phyloP scores from a whole-genome alignment of 1,140 invertebrate genomes.

The Zaprionus tsacasi region DNA sequence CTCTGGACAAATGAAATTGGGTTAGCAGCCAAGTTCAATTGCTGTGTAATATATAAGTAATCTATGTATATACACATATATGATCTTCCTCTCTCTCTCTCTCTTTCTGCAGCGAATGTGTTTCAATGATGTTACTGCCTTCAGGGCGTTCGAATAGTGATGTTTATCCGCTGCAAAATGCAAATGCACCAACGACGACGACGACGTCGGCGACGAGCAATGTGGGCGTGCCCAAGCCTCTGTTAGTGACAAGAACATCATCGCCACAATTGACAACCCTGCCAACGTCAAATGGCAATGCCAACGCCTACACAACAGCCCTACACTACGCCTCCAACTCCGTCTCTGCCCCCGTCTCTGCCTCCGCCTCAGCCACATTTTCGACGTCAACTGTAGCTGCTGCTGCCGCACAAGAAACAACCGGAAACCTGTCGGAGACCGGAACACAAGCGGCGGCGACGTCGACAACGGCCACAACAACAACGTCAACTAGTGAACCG shows the following conservation, averaged over 20 bases:
- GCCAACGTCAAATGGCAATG: conserved; percentile 67
- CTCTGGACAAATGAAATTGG: neutral
- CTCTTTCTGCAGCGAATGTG: conserved; percentile 70
- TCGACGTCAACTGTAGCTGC: conserved; percentile 16
- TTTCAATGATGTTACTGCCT: conserved; percentile 83
- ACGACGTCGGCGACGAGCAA: neutral
- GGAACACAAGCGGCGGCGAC: conserved; percentile 51
- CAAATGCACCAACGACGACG: conserved; percentile 33
- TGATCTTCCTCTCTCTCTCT: conserved; percentile 5
- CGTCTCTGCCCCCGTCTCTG: conserved; percentile 7
- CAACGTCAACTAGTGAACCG: conserved; percentile 24
- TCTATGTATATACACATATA: neutral
- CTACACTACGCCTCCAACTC: conserved; percentile 37
- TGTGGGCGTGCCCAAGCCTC: conserved; percentile 51
- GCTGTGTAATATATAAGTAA: neutral
- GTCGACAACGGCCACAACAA: conserved; percentile 20
- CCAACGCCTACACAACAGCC: conserved; percentile 34
- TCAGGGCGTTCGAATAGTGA: conserved; percentile 84
- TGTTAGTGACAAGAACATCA: conserved; percentile 80
- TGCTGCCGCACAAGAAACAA: conserved; percentile 32
- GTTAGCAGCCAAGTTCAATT: neutral
- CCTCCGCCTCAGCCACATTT: conserved; percentile 2
- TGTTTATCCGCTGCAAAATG: conserved; percentile 80
- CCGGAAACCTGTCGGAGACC: conserved; percentile 68
- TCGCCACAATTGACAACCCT: conserved; percentile 73